Conservation (phyloP, 2,797 vertebrate species). For the Thripadectes ignobilis region DNA sequence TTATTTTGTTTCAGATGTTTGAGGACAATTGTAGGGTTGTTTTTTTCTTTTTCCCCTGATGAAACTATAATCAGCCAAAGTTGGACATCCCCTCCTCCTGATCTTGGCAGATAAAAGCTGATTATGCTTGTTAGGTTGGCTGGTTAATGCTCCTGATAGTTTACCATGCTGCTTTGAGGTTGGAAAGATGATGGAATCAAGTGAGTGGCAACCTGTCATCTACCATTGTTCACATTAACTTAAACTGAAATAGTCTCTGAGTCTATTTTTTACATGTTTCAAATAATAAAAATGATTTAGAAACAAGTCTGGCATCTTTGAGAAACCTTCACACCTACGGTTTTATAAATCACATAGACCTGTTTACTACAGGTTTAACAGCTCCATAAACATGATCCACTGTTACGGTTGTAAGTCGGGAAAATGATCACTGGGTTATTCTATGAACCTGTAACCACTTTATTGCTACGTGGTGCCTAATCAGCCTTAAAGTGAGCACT, state of each 20-base stretch:
- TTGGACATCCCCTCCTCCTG: accelerated
- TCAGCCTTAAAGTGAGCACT: neutral
- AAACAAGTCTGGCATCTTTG: neutral
- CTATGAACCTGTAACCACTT: neutral
- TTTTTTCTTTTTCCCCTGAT: neutral
- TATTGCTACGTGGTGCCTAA: neutral
- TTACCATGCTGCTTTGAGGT: neutral
- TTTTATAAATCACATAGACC: neutral
- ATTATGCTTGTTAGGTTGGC: neutral
- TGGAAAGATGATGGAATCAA: neutral
- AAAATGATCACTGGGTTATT: neutral
- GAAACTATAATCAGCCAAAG: neutral
- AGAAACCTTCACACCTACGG: neutral
- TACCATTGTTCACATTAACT: neutral
- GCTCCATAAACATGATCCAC: neutral
- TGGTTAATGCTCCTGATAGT: neutral
- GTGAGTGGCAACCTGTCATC: neutral
- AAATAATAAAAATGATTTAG: neutral
- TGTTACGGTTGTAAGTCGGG: neutral
- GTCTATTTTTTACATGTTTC: neutral
- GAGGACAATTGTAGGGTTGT: neutral
- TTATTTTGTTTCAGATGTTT: neutral
- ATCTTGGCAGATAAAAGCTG: neutral
- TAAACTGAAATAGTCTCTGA: neutral
- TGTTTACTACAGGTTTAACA: neutral